phyloP scores from a whole-genome alignment of 1,140 invertebrate genomes.

The Berghia stephanieae region DNA sequence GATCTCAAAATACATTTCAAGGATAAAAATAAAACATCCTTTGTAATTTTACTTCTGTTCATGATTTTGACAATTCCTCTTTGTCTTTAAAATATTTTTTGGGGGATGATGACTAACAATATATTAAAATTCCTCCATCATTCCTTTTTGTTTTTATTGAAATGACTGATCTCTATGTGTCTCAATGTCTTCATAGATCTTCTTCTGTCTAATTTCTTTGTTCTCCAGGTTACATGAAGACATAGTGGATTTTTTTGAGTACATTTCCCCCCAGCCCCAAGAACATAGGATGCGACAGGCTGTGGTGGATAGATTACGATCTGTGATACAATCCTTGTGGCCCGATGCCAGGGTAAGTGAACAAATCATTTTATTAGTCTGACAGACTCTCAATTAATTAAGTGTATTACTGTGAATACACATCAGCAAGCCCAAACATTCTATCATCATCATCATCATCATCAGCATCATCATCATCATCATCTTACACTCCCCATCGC shows the following conservation, averaged over 20 bases:
- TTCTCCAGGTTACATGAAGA: constrained; percentile 85
- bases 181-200: too few relatives aligned
- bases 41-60: too few relatives aligned
- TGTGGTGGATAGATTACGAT: constrained; percentile 87
- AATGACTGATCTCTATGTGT: too few relatives aligned
- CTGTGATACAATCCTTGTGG: constrained; percentile 78
- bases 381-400: not conserved
- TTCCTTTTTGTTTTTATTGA: too few relatives aligned
- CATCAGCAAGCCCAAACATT: not conserved
- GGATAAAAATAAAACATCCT: too few relatives aligned
- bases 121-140: too few relatives aligned
- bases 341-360: constrained; percentile 75
- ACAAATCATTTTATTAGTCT: not conserved
- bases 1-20: too few relatives aligned
- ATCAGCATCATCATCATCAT: too few relatives aligned
- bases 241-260: constrained; percentile 94
- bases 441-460: not conserved
- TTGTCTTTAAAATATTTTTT: too few relatives aligned
- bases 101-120: too few relatives aligned
- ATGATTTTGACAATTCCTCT: too few relatives aligned
- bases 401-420: not conserved
- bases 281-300: constrained; percentile 86
- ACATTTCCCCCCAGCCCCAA: constrained; percentile 90
- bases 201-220: too few relatives aligned
- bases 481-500: not conserved